phyloP scores from a whole-genome alignment of 2,888 invertebrate genomes.

The Hymenopus coronatus region DNA sequence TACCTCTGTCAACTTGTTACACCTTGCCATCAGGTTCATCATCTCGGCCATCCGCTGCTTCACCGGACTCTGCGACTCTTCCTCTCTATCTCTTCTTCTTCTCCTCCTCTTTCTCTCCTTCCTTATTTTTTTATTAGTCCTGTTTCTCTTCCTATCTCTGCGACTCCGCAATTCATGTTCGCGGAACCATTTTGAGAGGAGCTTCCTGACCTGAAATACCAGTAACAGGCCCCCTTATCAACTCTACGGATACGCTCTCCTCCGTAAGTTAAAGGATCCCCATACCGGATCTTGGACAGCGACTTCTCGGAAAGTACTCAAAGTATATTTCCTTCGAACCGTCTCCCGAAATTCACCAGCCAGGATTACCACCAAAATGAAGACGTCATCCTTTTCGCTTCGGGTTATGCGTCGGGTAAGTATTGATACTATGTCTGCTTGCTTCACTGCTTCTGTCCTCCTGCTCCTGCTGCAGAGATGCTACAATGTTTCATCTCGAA shows the following conservation, averaged over 20 bases:
- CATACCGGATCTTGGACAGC: neutral
- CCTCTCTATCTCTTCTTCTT: neutral
- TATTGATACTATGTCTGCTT: slow-evolving; percentile 36
- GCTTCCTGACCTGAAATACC: neutral
- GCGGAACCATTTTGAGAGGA: neutral
- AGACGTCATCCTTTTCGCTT: slow-evolving; percentile 73
- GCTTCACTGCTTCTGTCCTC: neutral
- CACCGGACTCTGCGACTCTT: neutral
- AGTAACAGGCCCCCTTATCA: neutral
- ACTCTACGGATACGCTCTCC: neutral
- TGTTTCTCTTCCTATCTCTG: neutral
- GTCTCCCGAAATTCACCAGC: neutral
- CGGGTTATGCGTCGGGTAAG: slow-evolving; percentile 78
- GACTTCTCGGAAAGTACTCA: neutral
- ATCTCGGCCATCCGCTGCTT: neutral
- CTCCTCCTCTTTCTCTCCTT: neutral
- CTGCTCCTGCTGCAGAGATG: neutral
- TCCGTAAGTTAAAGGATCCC: too few species aligned
- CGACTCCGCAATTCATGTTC: neutral
- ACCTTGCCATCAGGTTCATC: neutral
- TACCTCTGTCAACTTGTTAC: neutral
- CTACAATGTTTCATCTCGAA: too few species aligned
- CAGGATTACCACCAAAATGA: slow-evolving; percentile 56
- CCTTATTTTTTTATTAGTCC: neutral
- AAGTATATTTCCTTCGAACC: neutral